phyloP scores from a whole-genome alignment of 2,113 vertebrate species.

The Harpagus bidentatus region DNA sequence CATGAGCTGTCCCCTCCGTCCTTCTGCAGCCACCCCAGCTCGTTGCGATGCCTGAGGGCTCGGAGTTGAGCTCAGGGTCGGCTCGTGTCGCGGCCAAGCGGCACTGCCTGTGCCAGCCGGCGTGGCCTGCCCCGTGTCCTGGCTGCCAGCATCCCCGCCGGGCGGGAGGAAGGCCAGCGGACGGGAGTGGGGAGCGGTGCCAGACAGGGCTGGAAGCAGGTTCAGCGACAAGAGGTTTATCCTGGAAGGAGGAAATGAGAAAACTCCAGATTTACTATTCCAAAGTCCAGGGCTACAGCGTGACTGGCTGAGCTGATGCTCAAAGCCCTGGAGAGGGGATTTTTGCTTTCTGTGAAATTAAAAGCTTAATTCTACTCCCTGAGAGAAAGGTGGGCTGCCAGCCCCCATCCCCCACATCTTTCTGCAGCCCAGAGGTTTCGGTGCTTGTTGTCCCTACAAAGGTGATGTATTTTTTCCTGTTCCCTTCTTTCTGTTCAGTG shows the following conservation, averaged over 20 bases:
- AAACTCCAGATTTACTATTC: background rate
- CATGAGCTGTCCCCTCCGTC: background rate
- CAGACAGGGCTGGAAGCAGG: background rate
- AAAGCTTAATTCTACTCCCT: background rate
- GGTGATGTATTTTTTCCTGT: background rate
- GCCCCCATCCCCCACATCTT: too few relatives aligned
- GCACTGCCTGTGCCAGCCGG: background rate
- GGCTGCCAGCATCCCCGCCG: background rate
- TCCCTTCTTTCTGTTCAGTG: background rate
- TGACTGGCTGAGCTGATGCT: background rate
- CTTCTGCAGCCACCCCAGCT: background rate
- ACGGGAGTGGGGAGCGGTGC: background rate
- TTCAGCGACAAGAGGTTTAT: background rate
- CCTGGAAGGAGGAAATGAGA: background rate
- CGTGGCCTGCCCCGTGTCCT: background rate
- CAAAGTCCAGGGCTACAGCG: background rate
- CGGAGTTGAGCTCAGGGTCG: background rate
- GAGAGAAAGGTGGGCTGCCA: background rate
- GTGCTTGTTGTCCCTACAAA: background rate
- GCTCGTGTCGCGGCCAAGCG: background rate
- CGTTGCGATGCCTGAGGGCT: rapidly evolving
- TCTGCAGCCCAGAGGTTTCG: background rate
- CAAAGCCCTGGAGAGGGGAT: background rate
- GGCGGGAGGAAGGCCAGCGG: background rate
- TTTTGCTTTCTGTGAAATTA: background rate